Evolutionary conservation across 2,888 invertebrate species (phyloP), one percentile per base, ranked within the genome.

Genomic region (Gastracanthus pulcherrimus): DNA sequence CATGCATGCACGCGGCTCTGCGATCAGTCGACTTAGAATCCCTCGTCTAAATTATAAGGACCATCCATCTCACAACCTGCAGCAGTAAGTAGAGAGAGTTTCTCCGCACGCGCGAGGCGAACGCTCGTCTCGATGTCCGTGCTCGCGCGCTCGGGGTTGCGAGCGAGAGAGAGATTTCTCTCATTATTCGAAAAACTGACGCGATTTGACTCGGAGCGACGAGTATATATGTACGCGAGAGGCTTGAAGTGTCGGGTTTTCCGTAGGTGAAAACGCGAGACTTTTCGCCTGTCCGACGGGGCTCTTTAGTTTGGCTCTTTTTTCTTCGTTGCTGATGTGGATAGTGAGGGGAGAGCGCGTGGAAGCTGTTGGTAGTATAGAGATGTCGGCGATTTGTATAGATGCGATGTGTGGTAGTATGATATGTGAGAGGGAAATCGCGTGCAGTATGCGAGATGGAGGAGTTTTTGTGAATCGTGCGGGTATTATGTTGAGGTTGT

Each of bases 11-110:
- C 45, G 5, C 45, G n/a, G 45, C 45, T n/a, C 16, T 16, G 45
- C 45, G 45, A 45, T 45, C 45, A 45, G 45, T n/a, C 38, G 66
- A 67, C 13, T 9, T 19, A 29, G 58, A 19, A 26, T 45, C 29
- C 2, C 75, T 51, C 51, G 9, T 26, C 36, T 55, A 60, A 69
- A 76, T 77, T 77, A 77, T 23, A 77, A 77, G 70, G 45, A 76
- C 51, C 31, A 76, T 41, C 58, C 58, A 45, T 62, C 62, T 51
- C 48, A 1, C 26, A n/a, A 3, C 13, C 16, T 26, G 1, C 13
- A 7, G 58, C n/a, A 4, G 41, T 13, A 6, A 41, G 7, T 13
- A 41, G 19, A 16, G 31, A 11, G 19, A 31, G 38, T 69, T 48
- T 48, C 62, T 62, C 48, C 3, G 4, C 34, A 19, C n/a, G 45